Evolutionary conservation across 1,140 invertebrate species (phyloP), one percentile per base, ranked within the genome.

Genomic region (Armadillidium nasatum): DNA sequence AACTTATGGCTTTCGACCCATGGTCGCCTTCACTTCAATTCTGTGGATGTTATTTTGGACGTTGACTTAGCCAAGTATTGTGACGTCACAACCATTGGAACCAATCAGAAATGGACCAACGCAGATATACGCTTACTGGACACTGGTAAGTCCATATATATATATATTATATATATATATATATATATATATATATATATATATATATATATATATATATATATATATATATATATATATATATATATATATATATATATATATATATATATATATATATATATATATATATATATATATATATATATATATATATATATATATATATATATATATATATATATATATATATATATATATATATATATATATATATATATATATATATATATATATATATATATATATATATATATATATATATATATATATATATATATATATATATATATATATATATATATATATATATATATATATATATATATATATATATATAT

Each of bases 401-500:
- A 70, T 70, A 70, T 23, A 70, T 70, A 70, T 70, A 70, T 70
- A 70, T 70, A 70, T 70, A 70, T 70, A 70, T 70, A 70, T 70
- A 70, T 60, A 60, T 60, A 60, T 60, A 60, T 60, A 60, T 60
- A 60, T 60, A 60, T 60, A 60, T 60, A 60, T 60, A 60, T 60
- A 60, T 60, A 60, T 15, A 15, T 15, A 70, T 33, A 70, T 70
- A 70, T 33, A 70, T 70, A 70, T 33, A 70, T 70, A 70, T 33
- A 70, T 70, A 70, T 70, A 70, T 33, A 60, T 60, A 1, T 21
- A 60, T 60, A 60, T 21, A 60, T 60, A 60, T 21, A 60, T 60
- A 60, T 21, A 60, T 60, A 60, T 60, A 60, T 60, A 60, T 60
- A 60, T 60, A 60, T 1, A 3, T 60, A 60, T 33, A 33, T 33